These are phyloP conservation scores for Vidua macroura DNA, from an alignment of 2,113 vertebrate species.

Conservation along the genomic window DNA sequence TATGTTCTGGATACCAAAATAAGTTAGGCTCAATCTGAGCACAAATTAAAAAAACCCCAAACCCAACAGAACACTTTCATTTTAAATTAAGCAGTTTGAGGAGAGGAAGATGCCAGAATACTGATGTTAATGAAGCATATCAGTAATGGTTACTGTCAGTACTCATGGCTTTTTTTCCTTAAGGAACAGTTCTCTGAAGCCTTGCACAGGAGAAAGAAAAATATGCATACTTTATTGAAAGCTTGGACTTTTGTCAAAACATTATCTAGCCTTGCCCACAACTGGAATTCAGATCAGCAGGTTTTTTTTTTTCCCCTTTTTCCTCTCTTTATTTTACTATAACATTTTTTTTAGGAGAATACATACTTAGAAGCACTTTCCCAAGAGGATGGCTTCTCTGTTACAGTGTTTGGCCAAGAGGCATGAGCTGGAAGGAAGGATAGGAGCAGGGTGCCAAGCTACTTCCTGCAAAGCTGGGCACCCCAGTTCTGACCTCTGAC, in stretches of 20 bases:
- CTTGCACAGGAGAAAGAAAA: neutral
- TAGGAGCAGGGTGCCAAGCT: neutral
- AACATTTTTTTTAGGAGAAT: neutral
- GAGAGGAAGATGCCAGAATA: neutral
- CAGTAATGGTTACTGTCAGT: neutral
- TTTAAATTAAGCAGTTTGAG: neutral
- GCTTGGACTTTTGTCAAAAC: slow-evolving; percentile 30
- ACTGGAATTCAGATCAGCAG: slow-evolving; percentile 24
- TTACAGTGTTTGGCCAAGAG: neutral
- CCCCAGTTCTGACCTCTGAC: neutral
- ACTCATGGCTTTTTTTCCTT: neutral
- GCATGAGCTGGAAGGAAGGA: neutral
- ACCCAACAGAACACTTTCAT: neutral
- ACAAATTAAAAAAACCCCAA: neutral
- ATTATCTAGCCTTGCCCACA: slow-evolving; percentile 36
- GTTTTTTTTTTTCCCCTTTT: neutral
- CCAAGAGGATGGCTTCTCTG: fast-evolving
- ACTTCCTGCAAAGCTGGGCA: neutral
- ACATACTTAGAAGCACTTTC: neutral
- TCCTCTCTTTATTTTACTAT: neutral
- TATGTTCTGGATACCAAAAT: neutral
- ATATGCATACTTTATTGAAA: slow-evolving; percentile 1
- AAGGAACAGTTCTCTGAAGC: neutral
- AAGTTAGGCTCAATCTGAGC: neutral
- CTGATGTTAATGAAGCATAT: neutral